Evolutionary conservation across 2,888 invertebrate species (phyloP), one percentile per base, ranked within the genome.

Genomic region (Selenia dentaria): DNA sequence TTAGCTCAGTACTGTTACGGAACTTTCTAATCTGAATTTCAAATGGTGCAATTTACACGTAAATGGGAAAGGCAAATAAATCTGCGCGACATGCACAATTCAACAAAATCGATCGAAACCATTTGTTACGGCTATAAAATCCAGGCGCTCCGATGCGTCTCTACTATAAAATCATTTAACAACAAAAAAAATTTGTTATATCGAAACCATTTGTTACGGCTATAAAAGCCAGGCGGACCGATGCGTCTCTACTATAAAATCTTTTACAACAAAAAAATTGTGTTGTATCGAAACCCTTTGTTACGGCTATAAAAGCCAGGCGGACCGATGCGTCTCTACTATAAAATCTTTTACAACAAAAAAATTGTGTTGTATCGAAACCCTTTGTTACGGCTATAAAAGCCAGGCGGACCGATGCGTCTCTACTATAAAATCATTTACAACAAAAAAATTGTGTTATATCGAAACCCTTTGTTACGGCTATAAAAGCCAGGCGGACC

Each of bases 271-370:
- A n/a, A n/a, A n/a, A n/a, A n/a, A n/a, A n/a, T n/a, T n/a, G n/a
- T n/a, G n/a, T n/a, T n/a, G n/a, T n/a, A 41, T 33, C 47, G 41
- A 41, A 37, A 9, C 32, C 10, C 41, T 33, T 47, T 40, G 46
- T 41, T 16, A 16, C 10, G 3, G 6, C 12, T 40, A 16, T 41
- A 36, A 40, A 27, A 10, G 22, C 35, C 12, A 25, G 22, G 27
- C 18, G 36, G 33, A 24, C 16, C 20, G n/a, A 14, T 22, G 18
- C 36, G 16, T 38, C 35, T 42, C 2, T 28, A 14, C 26, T 27
- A 16, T 16, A 4, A 16, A 16, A 16, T 16, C 3, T 3, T 16
- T 16, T 16, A 16, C 2, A 16, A 16, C 4, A n/a, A n/a, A n/a
- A n/a, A n/a, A n/a, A n/a, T n/a, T n/a, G n/a, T n/a, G n/a, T n/a